phyloP scores from a whole-genome alignment of 2,113 vertebrate species.

The Perognathus longimembris region DNA sequence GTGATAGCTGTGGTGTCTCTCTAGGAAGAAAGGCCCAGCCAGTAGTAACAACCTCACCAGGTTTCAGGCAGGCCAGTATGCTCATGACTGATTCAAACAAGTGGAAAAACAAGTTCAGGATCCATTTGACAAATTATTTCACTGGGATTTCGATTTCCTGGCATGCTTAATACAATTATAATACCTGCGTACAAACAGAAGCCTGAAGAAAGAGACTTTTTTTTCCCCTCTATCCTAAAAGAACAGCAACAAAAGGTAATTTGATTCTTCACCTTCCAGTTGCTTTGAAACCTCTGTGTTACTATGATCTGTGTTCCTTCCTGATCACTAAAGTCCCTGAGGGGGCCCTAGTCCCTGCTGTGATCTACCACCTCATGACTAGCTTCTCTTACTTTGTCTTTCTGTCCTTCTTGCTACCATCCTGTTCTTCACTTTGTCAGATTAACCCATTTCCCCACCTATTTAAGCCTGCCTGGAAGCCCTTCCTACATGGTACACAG shows the following conservation, averaged over 20 bases:
- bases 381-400: background rate
- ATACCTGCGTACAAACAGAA: slow-evolving; percentile 48
- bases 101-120: slow-evolving; percentile 56
- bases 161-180: slow-evolving; percentile 51
- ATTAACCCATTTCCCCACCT: background rate
- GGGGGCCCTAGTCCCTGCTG: background rate
- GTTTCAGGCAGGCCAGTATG: slow-evolving; percentile 43
- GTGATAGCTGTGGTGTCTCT: slow-evolving; percentile 24
- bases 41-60: slow-evolving; percentile 17
- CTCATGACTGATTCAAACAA: slow-evolving; percentile 50
- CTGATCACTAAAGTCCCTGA: background rate
- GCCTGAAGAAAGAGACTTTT: slow-evolving; percentile 6
- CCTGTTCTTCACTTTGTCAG: background rate
- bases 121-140: slow-evolving; percentile 56
- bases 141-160: slow-evolving; percentile 54
- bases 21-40: slow-evolving; percentile 43
- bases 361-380: background rate
- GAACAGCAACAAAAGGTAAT: background rate
- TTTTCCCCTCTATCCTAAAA: background rate
- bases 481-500: no score
- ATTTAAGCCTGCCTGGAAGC: slow-evolving; percentile 27
- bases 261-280: background rate
- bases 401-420: background rate
- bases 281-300: background rate
- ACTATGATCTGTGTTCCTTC: background rate